Evolutionary conservation across 2,888 invertebrate genomes (phyloP), one percentile per base, ranked within the genome.

Genomic region (Apocheima hispidaria): DNA sequence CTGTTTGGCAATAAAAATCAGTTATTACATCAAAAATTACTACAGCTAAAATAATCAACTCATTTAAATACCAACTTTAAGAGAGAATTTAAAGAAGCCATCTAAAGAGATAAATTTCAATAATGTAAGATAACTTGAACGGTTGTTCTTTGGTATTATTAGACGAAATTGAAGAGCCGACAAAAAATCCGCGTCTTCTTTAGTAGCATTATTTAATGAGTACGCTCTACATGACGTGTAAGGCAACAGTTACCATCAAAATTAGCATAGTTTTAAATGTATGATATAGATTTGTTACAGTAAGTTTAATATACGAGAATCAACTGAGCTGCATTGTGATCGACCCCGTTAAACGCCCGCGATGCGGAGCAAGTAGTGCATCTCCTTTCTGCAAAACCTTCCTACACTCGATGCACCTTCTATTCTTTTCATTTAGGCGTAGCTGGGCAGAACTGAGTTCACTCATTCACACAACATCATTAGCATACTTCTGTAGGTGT

Each of bases 241-340:
- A 70, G 68, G 70, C 70, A 72, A 71, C 75, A 73, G 60, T 69
- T 65, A 68, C 71, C 51, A 51, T 18, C 70, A 76, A 77, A 75
- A 73, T 84, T 82, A 80, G 79, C 70, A 81, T 90, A 90, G 88
- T 84, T 75, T 80, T 84, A 87, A 87, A 79, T 88, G 81, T 77
- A 71, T 62, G 73, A 75, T 74, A 81, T 86, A 87, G 86, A 85
- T 86, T 90, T 84, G 86, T 87, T 91, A 91, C 84, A 87, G 84
- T 90, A 88, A 88, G 88, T 90, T 82, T 84, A 86, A 85, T 86
- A 82, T 82, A 84, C 77, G 87, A 77, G 84, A 88, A 89, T 92
- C 91, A 92, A 88, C 89, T 90, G 88, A 92, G 92, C 92, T 92
- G 84, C 87, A 92, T 91, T 92, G 92, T 91, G 92, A 92, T 92